phyloP scores from a whole-genome alignment of 1,140 invertebrate genomes.

The Listronotus bonariensis region DNA sequence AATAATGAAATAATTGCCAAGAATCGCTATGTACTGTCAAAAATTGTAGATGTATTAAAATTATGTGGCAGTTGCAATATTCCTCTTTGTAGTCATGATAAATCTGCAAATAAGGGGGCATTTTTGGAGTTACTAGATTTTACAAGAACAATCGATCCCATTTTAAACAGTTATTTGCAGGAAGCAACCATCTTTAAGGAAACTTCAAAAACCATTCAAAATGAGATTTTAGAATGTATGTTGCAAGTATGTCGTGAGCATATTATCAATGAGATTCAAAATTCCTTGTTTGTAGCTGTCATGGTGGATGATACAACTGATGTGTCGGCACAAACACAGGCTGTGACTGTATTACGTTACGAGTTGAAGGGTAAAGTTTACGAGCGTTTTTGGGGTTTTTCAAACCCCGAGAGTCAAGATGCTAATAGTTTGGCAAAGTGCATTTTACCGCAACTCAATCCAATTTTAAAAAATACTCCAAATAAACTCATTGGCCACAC shows the following conservation, averaged over 20 bases:
- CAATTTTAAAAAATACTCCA: too few relatives aligned
- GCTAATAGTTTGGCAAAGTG: too few relatives aligned
- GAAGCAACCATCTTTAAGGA: constrained; percentile 46
- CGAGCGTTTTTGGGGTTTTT: too few relatives aligned
- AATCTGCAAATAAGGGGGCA: constrained; percentile 41
- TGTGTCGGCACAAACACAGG: too few relatives aligned
- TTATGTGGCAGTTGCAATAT: constrained; percentile 46
- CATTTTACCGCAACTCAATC: too few relatives aligned
- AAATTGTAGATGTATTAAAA: constrained; percentile 49
- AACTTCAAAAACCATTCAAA: constrained; percentile 48
- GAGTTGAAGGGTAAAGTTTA: too few relatives aligned
- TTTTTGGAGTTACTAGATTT: constrained; percentile 39
- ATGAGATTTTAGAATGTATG: constrained; percentile 50
- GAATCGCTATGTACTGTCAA: constrained; percentile 49
- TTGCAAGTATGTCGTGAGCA: constrained; percentile 45
- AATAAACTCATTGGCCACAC: too few relatives aligned
- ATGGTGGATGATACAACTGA: too few relatives aligned
- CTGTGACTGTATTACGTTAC: too few relatives aligned
- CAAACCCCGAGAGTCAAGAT: too few relatives aligned
- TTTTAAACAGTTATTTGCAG: constrained; percentile 45
- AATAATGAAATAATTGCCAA: constrained; percentile 50
- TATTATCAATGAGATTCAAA: constrained; percentile 47
- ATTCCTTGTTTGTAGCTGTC: too few relatives aligned
- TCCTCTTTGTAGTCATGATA: constrained; percentile 44
- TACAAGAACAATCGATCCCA: constrained; percentile 37